Evolutionary conservation across 1,140 invertebrate species (phyloP).

Genomic region (Scaptomyza graminum): DNA sequence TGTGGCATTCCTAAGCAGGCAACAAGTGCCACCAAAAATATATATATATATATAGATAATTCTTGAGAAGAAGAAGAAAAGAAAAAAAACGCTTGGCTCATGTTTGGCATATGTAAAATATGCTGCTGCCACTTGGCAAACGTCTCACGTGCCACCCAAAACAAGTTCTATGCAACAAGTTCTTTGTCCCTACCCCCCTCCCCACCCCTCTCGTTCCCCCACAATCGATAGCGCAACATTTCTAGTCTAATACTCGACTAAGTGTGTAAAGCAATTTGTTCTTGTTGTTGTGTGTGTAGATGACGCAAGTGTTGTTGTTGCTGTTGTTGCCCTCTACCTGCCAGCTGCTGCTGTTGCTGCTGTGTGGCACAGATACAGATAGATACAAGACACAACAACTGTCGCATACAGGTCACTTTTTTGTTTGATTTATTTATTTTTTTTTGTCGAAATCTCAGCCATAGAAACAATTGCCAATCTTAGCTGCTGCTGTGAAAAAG

Average conservation of each 20-base stretch:
- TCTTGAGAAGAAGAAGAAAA: constrained; percentile 11
- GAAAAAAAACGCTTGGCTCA: constrained; percentile 16
- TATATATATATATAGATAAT: constrained; percentile 52
- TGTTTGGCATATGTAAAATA: constrained; percentile 63
- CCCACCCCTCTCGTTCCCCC: not conserved
- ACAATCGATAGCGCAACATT: not conserved
- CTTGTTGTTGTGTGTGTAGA: not conserved
- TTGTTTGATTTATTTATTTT: too few relatives aligned
- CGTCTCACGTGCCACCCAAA: constrained; percentile 48
- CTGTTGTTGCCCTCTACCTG: constrained; percentile 4
- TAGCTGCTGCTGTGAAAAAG: constrained; percentile 29
- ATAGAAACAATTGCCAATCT: constrained; percentile 16
- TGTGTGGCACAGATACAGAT: not conserved
- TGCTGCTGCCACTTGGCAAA: constrained; percentile 20
- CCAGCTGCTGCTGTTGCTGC: not conserved
- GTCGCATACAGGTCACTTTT: constrained; percentile 10
- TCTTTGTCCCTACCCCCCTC: constrained; percentile 6
- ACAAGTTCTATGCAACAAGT: constrained; percentile 27
- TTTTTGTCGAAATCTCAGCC: not conserved
- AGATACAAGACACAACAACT: not conserved
- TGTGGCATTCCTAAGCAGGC: constrained; percentile 16
- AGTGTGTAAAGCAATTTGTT: too few relatives aligned
- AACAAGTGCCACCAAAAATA: constrained; percentile 34
- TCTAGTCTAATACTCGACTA: too few relatives aligned
- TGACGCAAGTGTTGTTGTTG: constrained; percentile 1